These are phyloP conservation scores for Tachina grossa DNA, from an alignment of 2,888 invertebrate genomes.

Conservation along the genomic window DNA sequence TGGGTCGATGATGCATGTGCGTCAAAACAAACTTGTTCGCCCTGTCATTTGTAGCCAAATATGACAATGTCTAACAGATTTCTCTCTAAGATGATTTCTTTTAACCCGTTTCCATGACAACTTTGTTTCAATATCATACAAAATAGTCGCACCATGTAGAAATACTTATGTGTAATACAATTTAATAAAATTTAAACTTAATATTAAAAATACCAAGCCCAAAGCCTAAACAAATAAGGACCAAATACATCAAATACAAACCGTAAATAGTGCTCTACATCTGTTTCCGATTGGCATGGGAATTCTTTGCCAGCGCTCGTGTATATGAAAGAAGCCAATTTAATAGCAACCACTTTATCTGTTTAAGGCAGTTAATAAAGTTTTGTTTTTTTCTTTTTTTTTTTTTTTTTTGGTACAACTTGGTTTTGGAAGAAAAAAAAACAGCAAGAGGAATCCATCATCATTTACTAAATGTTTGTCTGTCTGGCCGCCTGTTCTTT, in stretches of 20 bases:
- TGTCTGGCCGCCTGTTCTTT: not conserved
- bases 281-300: slow-evolving; percentile 68
- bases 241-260: slow-evolving; percentile 11
- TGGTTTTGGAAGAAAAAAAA: slow-evolving; percentile 27
- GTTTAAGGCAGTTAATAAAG: slow-evolving; percentile 56
- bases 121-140: slow-evolving; percentile 8
- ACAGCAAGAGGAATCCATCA: slow-evolving; percentile 12
- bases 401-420: not conserved
- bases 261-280: slow-evolving; percentile 67
- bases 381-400: not conserved
- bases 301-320: slow-evolving; percentile 42
- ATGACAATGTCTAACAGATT: slow-evolving; percentile 48
- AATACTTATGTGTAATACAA: slow-evolving; percentile 31
- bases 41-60: slow-evolving; percentile 63
- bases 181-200: slow-evolving; percentile 32
- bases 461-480: slow-evolving; percentile 12
- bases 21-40: slow-evolving; percentile 63
- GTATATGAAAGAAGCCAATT: slow-evolving; percentile 22
- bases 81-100: slow-evolving; percentile 46
- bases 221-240: slow-evolving; percentile 22
- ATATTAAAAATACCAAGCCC: slow-evolving; percentile 49
- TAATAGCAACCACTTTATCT: slow-evolving; percentile 54
- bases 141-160: not conserved
- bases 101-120: slow-evolving; percentile 36
- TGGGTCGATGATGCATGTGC: slow-evolving; percentile 63